These are phyloP conservation scores for Cheiracanthium punctorium DNA, from an alignment of 2,888 invertebrate species.

Conservation along the genomic window DNA sequence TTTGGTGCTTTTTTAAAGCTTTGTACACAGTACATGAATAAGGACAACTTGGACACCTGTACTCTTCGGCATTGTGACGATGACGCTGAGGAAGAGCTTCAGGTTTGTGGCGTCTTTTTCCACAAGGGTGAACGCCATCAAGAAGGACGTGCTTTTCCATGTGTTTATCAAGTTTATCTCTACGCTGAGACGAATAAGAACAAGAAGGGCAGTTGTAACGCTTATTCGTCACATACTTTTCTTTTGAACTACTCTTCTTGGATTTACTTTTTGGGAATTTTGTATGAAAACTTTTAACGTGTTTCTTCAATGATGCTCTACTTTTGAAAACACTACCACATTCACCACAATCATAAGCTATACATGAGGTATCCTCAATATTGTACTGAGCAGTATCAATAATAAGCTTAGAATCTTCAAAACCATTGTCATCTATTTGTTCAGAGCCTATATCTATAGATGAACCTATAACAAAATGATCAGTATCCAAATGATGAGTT, in stretches of 20 bases:
- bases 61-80: slow-evolving; percentile 78
- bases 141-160: slow-evolving; percentile 76
- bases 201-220: slow-evolving; percentile 75
- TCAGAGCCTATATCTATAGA: slow-evolving; percentile 57
- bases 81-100: slow-evolving; percentile 77
- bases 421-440: slow-evolving; percentile 59
- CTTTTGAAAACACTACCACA: slow-evolving; percentile 77
- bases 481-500: slow-evolving; percentile 45
- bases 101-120: slow-evolving; percentile 76
- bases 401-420: slow-evolving; percentile 69
- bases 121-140: slow-evolving; percentile 77
- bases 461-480: slow-evolving; percentile 62
- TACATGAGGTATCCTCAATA: slow-evolving; percentile 34
- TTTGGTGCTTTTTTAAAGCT: slow-evolving; percentile 79
- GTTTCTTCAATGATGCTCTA: slow-evolving; percentile 77
- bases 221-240: slow-evolving; percentile 65
- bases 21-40: slow-evolving; percentile 80
- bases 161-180: slow-evolving; percentile 78
- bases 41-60: slow-evolving; percentile 79
- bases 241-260: slow-evolving; percentile 41
- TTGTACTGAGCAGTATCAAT: slow-evolving; percentile 71
- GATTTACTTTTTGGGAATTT: slow-evolving; percentile 50
- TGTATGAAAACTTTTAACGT: slow-evolving; percentile 76
- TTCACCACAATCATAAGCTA: slow-evolving; percentile 77
- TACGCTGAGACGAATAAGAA: slow-evolving; percentile 75